A percentile compares a stretch with the other conserved stretches of the same genome.
Evolutionary conservation across 2,888 invertebrate genomes (phyloP).

Genomic region (Lasioglossum leucozonium): DNA sequence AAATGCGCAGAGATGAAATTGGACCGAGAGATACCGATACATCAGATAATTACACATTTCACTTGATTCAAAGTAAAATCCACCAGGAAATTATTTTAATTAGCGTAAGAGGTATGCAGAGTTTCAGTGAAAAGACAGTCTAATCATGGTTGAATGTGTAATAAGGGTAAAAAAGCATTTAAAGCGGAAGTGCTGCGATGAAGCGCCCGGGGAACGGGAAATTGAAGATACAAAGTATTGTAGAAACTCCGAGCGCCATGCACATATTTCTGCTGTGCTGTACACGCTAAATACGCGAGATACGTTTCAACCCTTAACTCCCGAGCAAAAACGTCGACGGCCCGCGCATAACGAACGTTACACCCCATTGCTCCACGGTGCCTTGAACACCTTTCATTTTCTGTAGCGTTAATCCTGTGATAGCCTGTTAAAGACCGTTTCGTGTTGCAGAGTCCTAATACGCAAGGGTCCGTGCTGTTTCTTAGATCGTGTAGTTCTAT

Average conservation of each 20-base stretch:
- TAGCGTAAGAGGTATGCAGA: not conserved
- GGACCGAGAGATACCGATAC: not conserved
- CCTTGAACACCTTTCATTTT: constrained; percentile 52
- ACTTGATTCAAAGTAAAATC: not conserved
- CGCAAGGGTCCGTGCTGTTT: not conserved
- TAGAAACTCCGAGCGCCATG: constrained; percentile 10
- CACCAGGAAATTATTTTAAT: not conserved
- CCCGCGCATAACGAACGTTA: constrained; percentile 56
- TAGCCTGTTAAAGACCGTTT: constrained; percentile 55
- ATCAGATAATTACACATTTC: not conserved
- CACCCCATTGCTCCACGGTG: constrained; percentile 53
- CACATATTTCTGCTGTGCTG: constrained; percentile 32
- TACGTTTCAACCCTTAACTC: constrained; percentile 40
- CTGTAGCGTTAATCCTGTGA: constrained; percentile 49
- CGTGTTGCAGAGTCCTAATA: constrained; percentile 24
- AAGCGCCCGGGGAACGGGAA: not conserved
- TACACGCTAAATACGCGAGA: constrained; percentile 22
- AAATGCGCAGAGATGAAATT: not conserved
- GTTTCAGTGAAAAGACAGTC: not conserved
- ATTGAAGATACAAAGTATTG: constrained; percentile 16
- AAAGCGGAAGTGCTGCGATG: not conserved
- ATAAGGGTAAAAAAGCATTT: not conserved
- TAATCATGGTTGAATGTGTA: not conserved
- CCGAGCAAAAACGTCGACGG: constrained; percentile 36
- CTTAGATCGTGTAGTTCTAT: no score